Percentiles rank a stretch among this genome's conserved stretches.
phyloP scores from a whole-genome alignment of 2,888 invertebrate genomes.

The Amphipoea lucens region DNA sequence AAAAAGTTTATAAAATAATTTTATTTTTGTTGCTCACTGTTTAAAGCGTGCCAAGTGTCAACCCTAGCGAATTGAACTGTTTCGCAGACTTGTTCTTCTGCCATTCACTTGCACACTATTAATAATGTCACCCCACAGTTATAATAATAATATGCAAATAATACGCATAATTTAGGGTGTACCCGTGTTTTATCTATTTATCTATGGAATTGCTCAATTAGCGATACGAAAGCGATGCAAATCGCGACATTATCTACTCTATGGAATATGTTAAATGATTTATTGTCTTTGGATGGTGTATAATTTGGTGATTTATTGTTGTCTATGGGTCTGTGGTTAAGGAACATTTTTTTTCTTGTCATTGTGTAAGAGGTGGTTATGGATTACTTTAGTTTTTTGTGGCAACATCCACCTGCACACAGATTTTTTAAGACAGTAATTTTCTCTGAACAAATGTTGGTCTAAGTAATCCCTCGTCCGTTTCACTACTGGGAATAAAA shows the following conservation, averaged over 20 bases:
- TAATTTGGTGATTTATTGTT: slow-evolving; percentile 58
- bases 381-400: slow-evolving; percentile 20
- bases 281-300: slow-evolving; percentile 73
- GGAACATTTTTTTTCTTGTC: slow-evolving; percentile 38
- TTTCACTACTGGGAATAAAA: background rate
- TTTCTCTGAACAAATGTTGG: background rate
- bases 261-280: slow-evolving; percentile 88
- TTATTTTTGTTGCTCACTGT: no score
- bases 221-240: slow-evolving; percentile 74
- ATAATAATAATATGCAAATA: slow-evolving; percentile 90
- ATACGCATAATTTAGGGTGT: slow-evolving; percentile 88
- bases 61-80: background rate
- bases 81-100: slow-evolving; percentile 39
- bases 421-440: background rate
- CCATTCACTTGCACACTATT: background rate
- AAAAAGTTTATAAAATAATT: no score
- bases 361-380: slow-evolving; percentile 27
- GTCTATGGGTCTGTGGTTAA: slow-evolving; percentile 49
- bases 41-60: background rate
- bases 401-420: background rate
- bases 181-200: slow-evolving; percentile 90
- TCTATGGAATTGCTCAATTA: slow-evolving; percentile 90
- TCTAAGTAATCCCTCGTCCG: background rate
- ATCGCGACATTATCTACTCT: slow-evolving; percentile 76
- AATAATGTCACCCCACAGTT: slow-evolving; percentile 85